phyloP scores from a whole-genome alignment of 2,113 vertebrate species.

The Leptodactylus fuscus region DNA sequence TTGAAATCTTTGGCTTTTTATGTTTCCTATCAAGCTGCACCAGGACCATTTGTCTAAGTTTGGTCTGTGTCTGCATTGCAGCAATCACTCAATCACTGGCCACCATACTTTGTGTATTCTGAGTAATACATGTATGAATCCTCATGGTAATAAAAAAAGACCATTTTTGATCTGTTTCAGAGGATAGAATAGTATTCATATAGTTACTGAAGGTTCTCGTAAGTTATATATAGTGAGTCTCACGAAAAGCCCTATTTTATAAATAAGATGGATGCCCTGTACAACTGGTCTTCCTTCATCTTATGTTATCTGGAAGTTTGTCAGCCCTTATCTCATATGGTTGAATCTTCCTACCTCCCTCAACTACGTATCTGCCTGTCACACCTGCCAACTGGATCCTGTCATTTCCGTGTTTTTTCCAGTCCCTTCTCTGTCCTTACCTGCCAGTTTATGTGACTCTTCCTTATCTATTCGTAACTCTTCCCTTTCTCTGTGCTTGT shows the following conservation, averaged over 20 bases:
- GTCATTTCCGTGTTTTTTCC: conserved; percentile 22
- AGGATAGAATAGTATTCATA: background rate
- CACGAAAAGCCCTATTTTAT: background rate
- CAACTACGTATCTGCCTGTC: conserved; percentile 21
- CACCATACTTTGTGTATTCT: too few species aligned
- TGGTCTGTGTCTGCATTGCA: too few species aligned
- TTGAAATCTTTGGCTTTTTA: too few species aligned
- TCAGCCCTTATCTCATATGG: background rate
- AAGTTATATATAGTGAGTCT: background rate
- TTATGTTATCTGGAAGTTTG: background rate
- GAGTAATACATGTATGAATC: too few species aligned
- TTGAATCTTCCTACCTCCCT: conserved; percentile 8
- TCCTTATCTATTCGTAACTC: conserved; percentile 41
- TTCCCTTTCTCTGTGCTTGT: conserved; percentile 35
- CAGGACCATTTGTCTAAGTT: too few species aligned
- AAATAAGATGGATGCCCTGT: background rate
- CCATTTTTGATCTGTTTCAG: background rate
- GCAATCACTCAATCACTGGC: too few species aligned
- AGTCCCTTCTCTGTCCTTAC: conserved; percentile 43
- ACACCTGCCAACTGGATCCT: conserved; percentile 13
- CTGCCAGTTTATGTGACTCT: conserved; percentile 36
- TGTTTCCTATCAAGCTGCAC: too few species aligned
- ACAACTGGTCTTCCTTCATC: background rate
- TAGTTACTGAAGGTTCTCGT: background rate
- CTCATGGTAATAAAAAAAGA: too few species aligned